These are phyloP conservation scores for Erithacus rubecula DNA, from an alignment of 2,797 vertebrate species.

Conservation along the genomic window DNA sequence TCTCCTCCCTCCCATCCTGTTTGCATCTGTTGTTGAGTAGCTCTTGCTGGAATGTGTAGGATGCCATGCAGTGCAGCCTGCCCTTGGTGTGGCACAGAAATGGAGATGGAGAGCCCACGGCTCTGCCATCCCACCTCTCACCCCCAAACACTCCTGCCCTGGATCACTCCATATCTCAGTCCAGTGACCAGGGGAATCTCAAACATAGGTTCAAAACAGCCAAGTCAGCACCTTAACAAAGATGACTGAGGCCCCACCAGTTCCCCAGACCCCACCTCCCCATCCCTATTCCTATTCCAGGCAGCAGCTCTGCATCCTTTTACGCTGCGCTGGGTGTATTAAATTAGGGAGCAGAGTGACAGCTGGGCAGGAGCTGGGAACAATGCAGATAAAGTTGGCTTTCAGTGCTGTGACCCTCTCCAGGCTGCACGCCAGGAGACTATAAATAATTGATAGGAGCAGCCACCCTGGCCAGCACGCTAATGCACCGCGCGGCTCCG, in stretches of 20 bases:
- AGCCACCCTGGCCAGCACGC: constrained; percentile 77
- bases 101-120: not conserved
- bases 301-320: constrained; percentile 27
- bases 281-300: not conserved
- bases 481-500: constrained; percentile 76
- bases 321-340: not conserved
- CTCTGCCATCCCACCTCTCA: fast-evolving
- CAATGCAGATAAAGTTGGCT: constrained; percentile 73
- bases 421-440: constrained; percentile 76
- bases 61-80: not conserved
- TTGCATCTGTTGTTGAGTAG: not conserved
- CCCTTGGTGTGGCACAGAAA: not conserved
- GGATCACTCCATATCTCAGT: fast-evolving
- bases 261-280: not conserved
- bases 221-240: not conserved
- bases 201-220: not conserved
- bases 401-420: constrained; percentile 71
- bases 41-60: not conserved
- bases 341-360: constrained; percentile 28
- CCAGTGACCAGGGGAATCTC: fast-evolving
- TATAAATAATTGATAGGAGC: constrained; percentile 90
- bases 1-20: not conserved
- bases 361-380: constrained; percentile 67
- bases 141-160: not conserved
- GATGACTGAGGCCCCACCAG: not conserved